Conservation (phyloP, 2,888 invertebrate genomes). For the Microctonus hyperodae region DNA sequence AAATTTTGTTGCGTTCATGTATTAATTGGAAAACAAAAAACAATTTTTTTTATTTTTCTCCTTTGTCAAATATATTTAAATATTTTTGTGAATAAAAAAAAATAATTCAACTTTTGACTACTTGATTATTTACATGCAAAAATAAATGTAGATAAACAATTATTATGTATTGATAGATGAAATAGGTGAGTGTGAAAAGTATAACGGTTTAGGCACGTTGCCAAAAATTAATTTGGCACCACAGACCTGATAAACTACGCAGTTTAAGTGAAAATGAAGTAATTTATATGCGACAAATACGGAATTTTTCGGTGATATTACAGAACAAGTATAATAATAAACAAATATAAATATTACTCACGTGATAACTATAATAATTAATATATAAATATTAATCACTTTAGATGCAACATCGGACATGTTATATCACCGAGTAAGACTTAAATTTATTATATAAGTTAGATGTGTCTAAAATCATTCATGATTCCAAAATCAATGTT, state of each 20-base stretch:
- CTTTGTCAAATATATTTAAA: too few species aligned
- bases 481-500: not conserved
- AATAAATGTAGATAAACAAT: not conserved
- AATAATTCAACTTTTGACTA: not conserved
- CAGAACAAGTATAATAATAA: not conserved
- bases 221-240: not conserved
- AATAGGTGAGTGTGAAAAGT: not conserved
- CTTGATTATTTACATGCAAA: not conserved
- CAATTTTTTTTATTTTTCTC: too few species aligned
- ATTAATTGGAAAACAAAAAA: too few species aligned
- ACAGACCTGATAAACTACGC: not conserved
- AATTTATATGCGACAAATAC: constrained; percentile 4
- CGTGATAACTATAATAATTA: not conserved
- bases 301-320: not conserved
- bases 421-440: not conserved
- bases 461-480: not conserved
- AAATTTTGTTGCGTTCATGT: too few species aligned
- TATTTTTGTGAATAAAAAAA: too few species aligned
- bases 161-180: not conserved
- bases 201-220: not conserved
- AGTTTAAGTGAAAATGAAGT: constrained; percentile 4
- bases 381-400: not conserved
- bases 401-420: not conserved
- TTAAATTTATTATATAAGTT: not conserved
- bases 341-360: not conserved